Percentiles rank a stretch among this genome's conserved stretches.
These are phyloP conservation scores for Panopea generosa DNA, from an alignment of 2,888 invertebrate species.

Conservation along the genomic window DNA sequence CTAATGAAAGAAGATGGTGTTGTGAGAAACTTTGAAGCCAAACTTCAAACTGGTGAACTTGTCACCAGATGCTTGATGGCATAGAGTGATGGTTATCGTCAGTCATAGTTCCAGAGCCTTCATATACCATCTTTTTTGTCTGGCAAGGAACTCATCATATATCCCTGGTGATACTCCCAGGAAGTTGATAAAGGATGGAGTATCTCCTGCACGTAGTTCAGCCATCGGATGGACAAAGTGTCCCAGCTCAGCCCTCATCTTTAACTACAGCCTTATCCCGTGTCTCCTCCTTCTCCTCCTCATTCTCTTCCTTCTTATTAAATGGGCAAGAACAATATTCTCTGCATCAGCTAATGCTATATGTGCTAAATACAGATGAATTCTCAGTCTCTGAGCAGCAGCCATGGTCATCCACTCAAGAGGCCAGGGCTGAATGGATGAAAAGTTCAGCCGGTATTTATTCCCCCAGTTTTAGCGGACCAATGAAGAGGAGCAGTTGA, in stretches of 20 bases:
- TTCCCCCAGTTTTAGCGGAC: too few species aligned
- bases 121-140: constrained; percentile 23
- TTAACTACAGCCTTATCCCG: background rate
- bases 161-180: constrained; percentile 6
- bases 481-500: too few species aligned
- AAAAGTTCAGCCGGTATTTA: too few species aligned
- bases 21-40: constrained; percentile 3
- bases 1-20: background rate
- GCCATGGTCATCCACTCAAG: too few species aligned
- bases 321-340: too few species aligned
- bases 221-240: constrained; percentile 19
- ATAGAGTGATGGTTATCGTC: constrained; percentile 9
- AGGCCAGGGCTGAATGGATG: too few species aligned
- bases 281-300: too few species aligned
- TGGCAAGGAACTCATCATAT: background rate
- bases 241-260: constrained; percentile 12
- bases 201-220: constrained; percentile 6
- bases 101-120: constrained; percentile 4
- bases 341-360: too few species aligned
- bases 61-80: constrained; percentile 9
- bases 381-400: too few species aligned
- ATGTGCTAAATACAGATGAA: too few species aligned
- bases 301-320: too few species aligned
- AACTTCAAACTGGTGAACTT: background rate
- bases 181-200: constrained; percentile 2